phyloP scores from a whole-genome alignment of 2,113 vertebrate genomes.

The Pantherophis guttatus region DNA sequence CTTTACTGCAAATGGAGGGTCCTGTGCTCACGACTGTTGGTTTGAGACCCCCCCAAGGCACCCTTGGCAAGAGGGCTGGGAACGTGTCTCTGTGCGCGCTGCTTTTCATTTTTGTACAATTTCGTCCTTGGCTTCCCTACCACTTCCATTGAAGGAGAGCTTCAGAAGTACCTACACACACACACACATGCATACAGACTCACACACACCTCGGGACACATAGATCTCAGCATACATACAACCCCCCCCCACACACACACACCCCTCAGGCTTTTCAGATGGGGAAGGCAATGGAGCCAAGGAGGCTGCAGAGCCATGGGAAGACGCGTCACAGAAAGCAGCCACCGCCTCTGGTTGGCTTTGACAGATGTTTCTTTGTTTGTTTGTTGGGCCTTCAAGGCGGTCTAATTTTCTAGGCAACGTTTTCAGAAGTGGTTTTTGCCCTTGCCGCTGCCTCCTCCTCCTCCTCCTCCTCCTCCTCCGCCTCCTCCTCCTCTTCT shows the following conservation, averaged over 20 bases:
- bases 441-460: no score
- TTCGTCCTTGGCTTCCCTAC: neutral
- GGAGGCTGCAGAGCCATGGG: neutral
- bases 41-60: neutral
- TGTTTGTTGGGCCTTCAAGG: neutral
- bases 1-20: neutral
- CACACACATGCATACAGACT: no score
- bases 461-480: no score
- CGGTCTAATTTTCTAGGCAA: neutral
- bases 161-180: neutral
- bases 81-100: neutral
- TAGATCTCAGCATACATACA: neutral
- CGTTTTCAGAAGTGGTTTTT: neutral
- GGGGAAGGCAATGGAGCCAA: neutral
- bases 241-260: no score
- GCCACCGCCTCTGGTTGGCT: neutral
- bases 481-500: no score
- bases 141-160: neutral
- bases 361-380: neutral
- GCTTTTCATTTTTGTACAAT: neutral
- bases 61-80: neutral
- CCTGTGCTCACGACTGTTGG: neutral
- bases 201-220: neutral
- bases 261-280: neutral
- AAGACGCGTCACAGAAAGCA: neutral